Evolutionary conservation across 2,113 vertebrate species (phyloP).

Genomic region (Nanorana parkeri): DNA sequence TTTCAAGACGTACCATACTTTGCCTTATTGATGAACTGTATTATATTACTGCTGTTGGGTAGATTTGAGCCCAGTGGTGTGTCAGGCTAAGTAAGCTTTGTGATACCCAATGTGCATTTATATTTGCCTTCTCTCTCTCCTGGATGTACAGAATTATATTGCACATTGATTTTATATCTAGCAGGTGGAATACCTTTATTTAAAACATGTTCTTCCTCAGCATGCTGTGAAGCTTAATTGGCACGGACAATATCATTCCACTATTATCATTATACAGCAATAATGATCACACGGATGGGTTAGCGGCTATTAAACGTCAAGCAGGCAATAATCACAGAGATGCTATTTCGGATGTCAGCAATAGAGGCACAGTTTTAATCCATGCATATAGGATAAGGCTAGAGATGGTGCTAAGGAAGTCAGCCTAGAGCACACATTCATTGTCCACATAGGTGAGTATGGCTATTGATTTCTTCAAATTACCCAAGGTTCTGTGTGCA

Average conservation of each 20-base stretch:
- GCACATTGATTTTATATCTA: conserved; percentile 16
- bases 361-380: conserved; percentile 2
- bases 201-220: conserved; percentile 13
- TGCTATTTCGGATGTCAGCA: conserved; percentile 18
- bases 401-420: neutral
- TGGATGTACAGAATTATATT: neutral
- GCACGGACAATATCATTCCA: conserved; percentile 39
- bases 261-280: conserved; percentile 49
- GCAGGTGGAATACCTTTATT: conserved; percentile 36
- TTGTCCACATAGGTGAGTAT: neutral
- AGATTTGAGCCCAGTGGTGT: too few relatives aligned
- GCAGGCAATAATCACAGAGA: conserved; percentile 34
- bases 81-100: neutral
- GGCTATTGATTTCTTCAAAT: conserved; percentile 22
- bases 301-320: conserved; percentile 31
- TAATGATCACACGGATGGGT: conserved; percentile 42
- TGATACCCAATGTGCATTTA: neutral
- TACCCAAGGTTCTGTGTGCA: neutral
- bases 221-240: conserved; percentile 43
- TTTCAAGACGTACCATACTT: too few relatives aligned
- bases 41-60: too few relatives aligned
- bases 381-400: conserved; percentile 14
- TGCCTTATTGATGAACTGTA: too few relatives aligned
- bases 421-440: neutral
- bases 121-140: conserved; percentile 9